Percentiles rank a stretch among this genome's conserved stretches.
Evolutionary conservation across 2,888 invertebrate species (phyloP).

Genomic region (Phalangium opilio): DNA sequence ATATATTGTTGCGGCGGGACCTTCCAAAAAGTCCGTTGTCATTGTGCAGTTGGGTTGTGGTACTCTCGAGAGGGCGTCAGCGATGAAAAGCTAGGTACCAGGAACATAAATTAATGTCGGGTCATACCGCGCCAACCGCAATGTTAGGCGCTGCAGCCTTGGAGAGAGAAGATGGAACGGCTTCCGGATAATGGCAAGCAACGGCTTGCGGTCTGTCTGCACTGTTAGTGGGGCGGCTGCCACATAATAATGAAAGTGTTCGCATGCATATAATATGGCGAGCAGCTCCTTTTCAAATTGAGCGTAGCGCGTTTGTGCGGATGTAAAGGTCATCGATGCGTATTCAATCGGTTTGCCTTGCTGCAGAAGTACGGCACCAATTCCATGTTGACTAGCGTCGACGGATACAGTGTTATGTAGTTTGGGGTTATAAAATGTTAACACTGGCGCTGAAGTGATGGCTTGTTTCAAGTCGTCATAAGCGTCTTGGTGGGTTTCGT

Average conservation of each 20-base stretch:
- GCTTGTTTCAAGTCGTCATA: slow-evolving; percentile 24
- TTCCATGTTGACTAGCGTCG: slow-evolving; percentile 26
- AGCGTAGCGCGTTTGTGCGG: slow-evolving; percentile 26
- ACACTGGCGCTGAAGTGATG: slow-evolving; percentile 22
- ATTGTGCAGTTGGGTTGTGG: not conserved
- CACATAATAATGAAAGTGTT: too few species aligned
- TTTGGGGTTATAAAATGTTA: slow-evolving; percentile 25
- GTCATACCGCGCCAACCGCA: slow-evolving; percentile 12
- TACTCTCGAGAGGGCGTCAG: slow-evolving; percentile 18
- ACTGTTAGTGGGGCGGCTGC: slow-evolving; percentile 20
- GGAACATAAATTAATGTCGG: slow-evolving; percentile 7
- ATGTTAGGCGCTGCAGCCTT: slow-evolving; percentile 27
- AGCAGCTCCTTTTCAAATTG: slow-evolving; percentile 29
- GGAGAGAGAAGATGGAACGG: slow-evolving; percentile 26
- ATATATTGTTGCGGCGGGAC: not conserved
- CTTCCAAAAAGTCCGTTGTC: not conserved
- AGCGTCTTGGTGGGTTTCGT: slow-evolving; percentile 9
- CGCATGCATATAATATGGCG: too few species aligned
- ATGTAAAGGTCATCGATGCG: slow-evolving; percentile 25
- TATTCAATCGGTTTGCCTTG: slow-evolving; percentile 26
- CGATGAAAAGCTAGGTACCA: slow-evolving; percentile 17
- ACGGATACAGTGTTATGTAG: slow-evolving; percentile 21
- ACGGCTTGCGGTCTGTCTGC: slow-evolving; percentile 30
- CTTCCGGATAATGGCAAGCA: slow-evolving; percentile 27
- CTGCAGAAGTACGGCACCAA: slow-evolving; percentile 27